These are phyloP conservation scores for Drosophila sucinea DNA, from an alignment of 1,140 invertebrate genomes.

Conservation along the genomic window DNA sequence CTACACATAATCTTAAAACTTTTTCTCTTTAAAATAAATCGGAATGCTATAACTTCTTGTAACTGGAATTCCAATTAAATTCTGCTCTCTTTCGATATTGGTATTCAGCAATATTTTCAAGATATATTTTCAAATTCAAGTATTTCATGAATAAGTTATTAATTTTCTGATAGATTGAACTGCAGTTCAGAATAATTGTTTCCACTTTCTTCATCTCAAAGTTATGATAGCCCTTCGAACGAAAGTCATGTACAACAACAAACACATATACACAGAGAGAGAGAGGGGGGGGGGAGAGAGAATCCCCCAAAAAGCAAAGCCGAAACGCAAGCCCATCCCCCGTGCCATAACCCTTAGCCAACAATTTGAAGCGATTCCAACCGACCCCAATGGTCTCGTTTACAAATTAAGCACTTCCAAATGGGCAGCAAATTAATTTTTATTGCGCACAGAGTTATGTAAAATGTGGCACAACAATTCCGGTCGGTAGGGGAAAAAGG, in stretches of 20 bases:
- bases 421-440: slow-evolving; percentile 81
- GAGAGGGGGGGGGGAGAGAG: not conserved
- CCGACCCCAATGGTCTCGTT: slow-evolving; percentile 76
- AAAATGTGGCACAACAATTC: slow-evolving; percentile 61
- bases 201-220: not conserved
- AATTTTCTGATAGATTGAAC: not conserved
- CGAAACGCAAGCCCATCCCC: not conserved
- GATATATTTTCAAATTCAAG: too few species aligned
- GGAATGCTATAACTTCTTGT: too few species aligned
- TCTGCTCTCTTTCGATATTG: too few species aligned
- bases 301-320: not conserved
- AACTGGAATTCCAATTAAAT: too few species aligned
- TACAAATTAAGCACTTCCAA: slow-evolving; percentile 81
- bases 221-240: not conserved
- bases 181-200: not conserved
- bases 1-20: too few species aligned
- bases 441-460: slow-evolving; percentile 77
- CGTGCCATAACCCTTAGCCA: slow-evolving; percentile 33
- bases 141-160: not conserved
- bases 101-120: too few species aligned
- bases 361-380: slow-evolving; percentile 54
- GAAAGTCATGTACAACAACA: not conserved
- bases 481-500: not conserved
- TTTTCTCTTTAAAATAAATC: too few species aligned
- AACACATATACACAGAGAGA: not conserved